Base-by-base conservation (phyloP, 2,797 vertebrate genomes). In the Gadopsis marmoratus region DNA sequence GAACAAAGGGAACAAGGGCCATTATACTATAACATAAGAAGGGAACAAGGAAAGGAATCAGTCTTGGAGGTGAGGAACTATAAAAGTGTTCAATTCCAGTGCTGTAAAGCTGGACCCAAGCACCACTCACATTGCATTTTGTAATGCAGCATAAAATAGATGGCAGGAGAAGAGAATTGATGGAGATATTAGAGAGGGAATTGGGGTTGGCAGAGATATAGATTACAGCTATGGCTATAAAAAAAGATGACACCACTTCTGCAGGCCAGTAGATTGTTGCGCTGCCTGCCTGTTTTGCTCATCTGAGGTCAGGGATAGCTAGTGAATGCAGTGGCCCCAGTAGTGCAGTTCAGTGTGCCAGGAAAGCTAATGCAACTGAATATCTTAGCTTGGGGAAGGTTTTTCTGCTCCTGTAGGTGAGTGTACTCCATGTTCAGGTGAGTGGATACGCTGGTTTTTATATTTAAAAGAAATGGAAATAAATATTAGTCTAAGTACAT, bases 241-340 rank as follows among this genome's bases (percentile, higher is more conserved):
- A 51, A 51, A 64, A 62, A 76, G 17, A 67, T 7, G 43, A 64
- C 58, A 73, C 9, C 14, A 26, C 47, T 16, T 71, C 31, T 54
- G 47, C 19, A 26, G 31, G 58, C 60, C 23, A 23, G 54, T n/a
- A 29, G 33, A 60, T 61, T 47, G 51, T 70, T 64, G 69, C 56
- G 16, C 26, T 50, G 47, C 50, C 45, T 14, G 59, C 29, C 26
- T 54, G 51, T 69, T 86, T 71, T 62, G 53, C 77, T 80, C 39
- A 43, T 51, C 21, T 39, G 21, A 61, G 3, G 60, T 71, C 64
- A 23, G 39, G 39, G 10, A 53, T 65, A 76, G 19, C 23, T 2
- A 45, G 47, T 10, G 12, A 74, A 64, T 53, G 29, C 59, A 37
- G 62, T 13, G 29, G 59, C 51, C 35, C 37, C n/a, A 66, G 31